Evolutionary conservation across 2,888 invertebrate genomes (phyloP), one percentile per base, ranked within the genome.

Genomic region (Aleiodes alternator): DNA sequence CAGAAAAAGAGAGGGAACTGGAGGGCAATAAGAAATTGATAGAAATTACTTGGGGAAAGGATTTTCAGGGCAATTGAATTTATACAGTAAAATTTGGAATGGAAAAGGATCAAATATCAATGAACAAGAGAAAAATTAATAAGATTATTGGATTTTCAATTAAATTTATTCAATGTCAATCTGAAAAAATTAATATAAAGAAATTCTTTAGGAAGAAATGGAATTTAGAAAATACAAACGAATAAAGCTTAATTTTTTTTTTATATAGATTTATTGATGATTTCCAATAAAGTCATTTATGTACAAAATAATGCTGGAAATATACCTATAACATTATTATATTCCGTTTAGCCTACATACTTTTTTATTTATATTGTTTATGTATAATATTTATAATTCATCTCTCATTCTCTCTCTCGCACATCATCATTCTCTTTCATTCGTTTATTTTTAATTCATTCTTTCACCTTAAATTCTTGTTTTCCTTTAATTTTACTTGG

Each of bases 301-400:
- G 87, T 87, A 87, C 88, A 87, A 87, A 87, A 87, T 87, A 87
- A 87, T 87, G 84, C 82, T 85, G 68, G 86, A 85, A 86, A 84
- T 87, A 87, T 86, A 82, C 84, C 81, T 87, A 86, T 86, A 84
- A 82, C 82, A 83, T 83, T 85, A 85, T 78, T 66, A 78, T 80
- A 83, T 82, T 80, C 81, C 82, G 82, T 84, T 81, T 82, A 83
- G 83, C 80, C 83, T 84, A 85, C 43, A 48, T 55, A 66, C 16
- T 53, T 69, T 31, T 68, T 72, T 64, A 59, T 72, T 61, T 61
- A 64, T 72, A 72, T 68, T n/a, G 16, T 64, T 72, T 72, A 72
- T 72, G 51, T 23, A 61, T 72, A 61, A 66, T 72, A 72, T 51
- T 64, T 55, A 72, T 72, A 72, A 55, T 43, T 53, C 51, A 72